phyloP scores from a whole-genome alignment of 2,888 invertebrate genomes.

The Xanthia togata region DNA sequence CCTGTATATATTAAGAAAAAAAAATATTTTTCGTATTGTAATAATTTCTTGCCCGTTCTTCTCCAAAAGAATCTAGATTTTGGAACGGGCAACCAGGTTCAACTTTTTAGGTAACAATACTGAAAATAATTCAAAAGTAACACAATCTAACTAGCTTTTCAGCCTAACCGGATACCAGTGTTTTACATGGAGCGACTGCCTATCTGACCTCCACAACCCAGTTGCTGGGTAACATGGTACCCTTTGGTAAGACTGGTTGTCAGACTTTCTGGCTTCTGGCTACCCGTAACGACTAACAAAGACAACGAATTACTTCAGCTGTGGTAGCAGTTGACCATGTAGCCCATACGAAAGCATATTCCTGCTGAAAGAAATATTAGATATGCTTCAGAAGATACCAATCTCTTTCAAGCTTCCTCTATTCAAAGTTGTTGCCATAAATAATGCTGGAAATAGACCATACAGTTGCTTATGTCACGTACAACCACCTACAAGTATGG shows the following conservation, averaged over 20 bases:
- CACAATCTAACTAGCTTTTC: background rate
- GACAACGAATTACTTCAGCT: background rate
- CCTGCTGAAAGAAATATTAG: background rate
- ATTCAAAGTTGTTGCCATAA: background rate
- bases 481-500: background rate
- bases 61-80: too few species aligned
- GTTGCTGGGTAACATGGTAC: background rate
- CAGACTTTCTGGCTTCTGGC: background rate
- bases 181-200: background rate
- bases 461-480: background rate
- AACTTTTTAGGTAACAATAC: too few species aligned
- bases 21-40: too few species aligned
- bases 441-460: background rate
- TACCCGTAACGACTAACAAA: background rate
- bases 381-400: background rate
- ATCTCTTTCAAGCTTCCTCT: background rate
- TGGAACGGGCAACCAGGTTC: too few species aligned
- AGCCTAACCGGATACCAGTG: background rate
- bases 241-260: background rate
- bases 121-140: too few species aligned
- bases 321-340: background rate
- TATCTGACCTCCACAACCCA: background rate
- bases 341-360: background rate
- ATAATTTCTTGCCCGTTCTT: too few species aligned
- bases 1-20: too few species aligned